A percentile compares a stretch with the other conserved stretches of the same genome.
Evolutionary conservation across 2,797 vertebrate genomes (phyloP).

Genomic region (Sebastes matsubarae): DNA sequence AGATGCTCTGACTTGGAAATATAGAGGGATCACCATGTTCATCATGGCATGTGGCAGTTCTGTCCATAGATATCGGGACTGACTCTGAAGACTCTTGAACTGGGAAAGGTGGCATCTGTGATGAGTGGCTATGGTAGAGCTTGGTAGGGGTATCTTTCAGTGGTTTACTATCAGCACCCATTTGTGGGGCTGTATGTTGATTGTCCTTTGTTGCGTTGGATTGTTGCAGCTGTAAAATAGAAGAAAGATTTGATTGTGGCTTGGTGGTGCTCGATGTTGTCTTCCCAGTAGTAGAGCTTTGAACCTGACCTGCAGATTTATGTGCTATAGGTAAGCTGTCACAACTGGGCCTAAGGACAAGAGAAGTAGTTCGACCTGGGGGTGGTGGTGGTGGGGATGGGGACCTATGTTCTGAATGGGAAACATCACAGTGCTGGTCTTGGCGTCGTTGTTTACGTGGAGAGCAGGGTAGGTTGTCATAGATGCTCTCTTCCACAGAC

Average conservation of each 20-base stretch:
- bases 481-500: conserved; percentile 71
- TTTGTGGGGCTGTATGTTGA: conserved; percentile 60
- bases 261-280: conserved; percentile 43
- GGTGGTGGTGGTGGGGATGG: conserved; percentile 79
- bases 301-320: conserved; percentile 59
- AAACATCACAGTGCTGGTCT: conserved; percentile 74
- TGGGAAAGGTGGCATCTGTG: conserved; percentile 52
- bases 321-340: conserved; percentile 65
- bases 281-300: conserved; percentile 66
- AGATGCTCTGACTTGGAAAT: conserved; percentile 68
- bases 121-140: conserved; percentile 64
- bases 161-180: conserved; percentile 53
- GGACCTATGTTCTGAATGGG: conserved; percentile 64
- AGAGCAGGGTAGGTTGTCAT: conserved; percentile 77
- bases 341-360: conserved; percentile 80
- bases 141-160: conserved; percentile 74
- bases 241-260: conserved; percentile 46
- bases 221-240: conserved; percentile 71
- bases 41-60: conserved; percentile 47
- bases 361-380: conserved; percentile 87
- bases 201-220: conserved; percentile 49
- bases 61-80: conserved; percentile 34
- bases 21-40: conserved; percentile 65
- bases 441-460: conserved; percentile 78
- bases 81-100: conserved; percentile 60